Conservation (phyloP, 2,888 invertebrate genomes). For the Didymodactylos carnosus region DNA sequence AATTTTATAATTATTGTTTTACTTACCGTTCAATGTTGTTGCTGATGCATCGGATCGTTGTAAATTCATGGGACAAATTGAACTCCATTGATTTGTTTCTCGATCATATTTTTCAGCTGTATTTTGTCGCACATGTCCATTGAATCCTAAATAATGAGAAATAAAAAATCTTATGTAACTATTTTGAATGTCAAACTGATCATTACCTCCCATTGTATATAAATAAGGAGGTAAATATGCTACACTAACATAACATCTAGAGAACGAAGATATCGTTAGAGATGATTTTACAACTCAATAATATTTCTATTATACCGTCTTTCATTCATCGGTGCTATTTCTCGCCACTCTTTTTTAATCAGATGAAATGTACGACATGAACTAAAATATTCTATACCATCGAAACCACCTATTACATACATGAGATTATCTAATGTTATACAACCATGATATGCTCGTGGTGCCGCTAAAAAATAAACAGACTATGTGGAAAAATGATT, state of each 20-base stretch:
- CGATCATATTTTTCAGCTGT: constrained; percentile 62
- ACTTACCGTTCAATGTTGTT: constrained; percentile 25
- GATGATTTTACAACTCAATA: too few species aligned
- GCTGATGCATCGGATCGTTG: constrained; percentile 34
- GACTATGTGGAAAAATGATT: not conserved
- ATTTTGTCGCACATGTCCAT: constrained; percentile 69
- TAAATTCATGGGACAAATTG: constrained; percentile 43
- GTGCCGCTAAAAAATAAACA: constrained; percentile 37
- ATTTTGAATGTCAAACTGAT: too few species aligned
- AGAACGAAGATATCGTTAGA: too few species aligned
- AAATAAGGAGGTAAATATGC: constrained; percentile 51
- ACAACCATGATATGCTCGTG: constrained; percentile 74
- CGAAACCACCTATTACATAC: constrained; percentile 73
- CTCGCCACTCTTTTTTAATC: constrained; percentile 59
- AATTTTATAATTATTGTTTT: too few species aligned
- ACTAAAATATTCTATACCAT: constrained; percentile 64
- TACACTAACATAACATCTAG: constrained; percentile 72
- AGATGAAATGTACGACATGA: constrained; percentile 70
- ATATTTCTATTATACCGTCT: too few species aligned
- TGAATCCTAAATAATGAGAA: too few species aligned
- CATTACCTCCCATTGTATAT: constrained; percentile 32
- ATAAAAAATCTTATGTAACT: too few species aligned
- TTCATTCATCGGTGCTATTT: constrained; percentile 67
- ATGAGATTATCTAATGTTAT: constrained; percentile 64
- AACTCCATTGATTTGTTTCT: constrained; percentile 56